A percentile compares a stretch with the other conserved stretches of the same genome.
These are phyloP conservation scores for Rhombomys opimus DNA, from an alignment of 2,113 vertebrate species.

Conservation along the genomic window DNA sequence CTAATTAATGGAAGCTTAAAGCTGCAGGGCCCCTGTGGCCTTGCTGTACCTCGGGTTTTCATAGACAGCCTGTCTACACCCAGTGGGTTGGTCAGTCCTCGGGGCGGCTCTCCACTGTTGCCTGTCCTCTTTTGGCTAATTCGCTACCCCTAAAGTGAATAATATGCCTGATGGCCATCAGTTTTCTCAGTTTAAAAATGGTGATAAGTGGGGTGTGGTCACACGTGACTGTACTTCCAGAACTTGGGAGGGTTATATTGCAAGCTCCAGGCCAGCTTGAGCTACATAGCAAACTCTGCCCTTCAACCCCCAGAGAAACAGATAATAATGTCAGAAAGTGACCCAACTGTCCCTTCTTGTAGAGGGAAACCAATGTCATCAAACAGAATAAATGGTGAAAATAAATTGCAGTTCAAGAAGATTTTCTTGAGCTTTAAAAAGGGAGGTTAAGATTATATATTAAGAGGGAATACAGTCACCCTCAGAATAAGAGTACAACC, in stretches of 20 bases:
- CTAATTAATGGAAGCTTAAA: background rate
- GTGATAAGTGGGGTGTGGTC: too few species aligned
- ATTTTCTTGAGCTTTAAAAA: background rate
- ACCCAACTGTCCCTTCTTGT: background rate
- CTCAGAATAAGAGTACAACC: background rate
- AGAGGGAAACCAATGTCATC: background rate
- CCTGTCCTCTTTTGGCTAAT: background rate
- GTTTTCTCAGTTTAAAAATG: constrained; percentile 17
- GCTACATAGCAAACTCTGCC: background rate
- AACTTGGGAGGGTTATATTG: background rate
- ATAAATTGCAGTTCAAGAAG: background rate
- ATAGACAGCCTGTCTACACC: background rate
- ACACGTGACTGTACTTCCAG: background rate
- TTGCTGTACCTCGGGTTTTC: background rate
- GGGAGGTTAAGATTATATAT: background rate
- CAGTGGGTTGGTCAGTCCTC: background rate
- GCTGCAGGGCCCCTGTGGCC: background rate
- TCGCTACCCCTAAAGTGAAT: background rate
- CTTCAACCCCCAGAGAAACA: background rate
- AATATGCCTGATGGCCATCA: background rate
- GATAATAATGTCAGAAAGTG: constrained; percentile 12
- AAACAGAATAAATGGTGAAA: constrained; percentile 17
- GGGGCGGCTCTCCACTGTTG: background rate
- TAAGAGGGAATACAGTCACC: background rate
- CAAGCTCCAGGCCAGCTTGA: background rate